These are phyloP conservation scores for Lasiurus cinereus DNA, from an alignment of 2,113 vertebrate species.

Conservation along the genomic window DNA sequence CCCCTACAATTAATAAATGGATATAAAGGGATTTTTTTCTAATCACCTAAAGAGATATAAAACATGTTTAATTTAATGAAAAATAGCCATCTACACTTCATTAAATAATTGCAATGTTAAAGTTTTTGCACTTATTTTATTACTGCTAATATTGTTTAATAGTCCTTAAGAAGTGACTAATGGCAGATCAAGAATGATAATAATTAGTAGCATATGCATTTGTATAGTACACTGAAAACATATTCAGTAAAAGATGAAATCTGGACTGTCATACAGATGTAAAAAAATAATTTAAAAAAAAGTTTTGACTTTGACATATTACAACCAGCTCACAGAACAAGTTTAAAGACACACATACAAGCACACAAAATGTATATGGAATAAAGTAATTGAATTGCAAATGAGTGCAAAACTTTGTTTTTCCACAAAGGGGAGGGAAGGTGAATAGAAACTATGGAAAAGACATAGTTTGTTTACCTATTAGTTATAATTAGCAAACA, in stretches of 20 bases:
- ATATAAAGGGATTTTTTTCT: background rate
- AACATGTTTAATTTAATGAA: background rate
- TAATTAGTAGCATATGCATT: background rate
- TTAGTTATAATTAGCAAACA: background rate
- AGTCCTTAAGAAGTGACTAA: background rate
- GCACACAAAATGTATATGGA: background rate
- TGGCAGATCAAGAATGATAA: background rate
- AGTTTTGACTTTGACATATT: background rate
- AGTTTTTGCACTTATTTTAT: background rate
- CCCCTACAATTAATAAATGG: background rate
- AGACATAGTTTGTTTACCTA: background rate
- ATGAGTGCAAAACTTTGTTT: background rate
- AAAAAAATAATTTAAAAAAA: conserved; percentile 2
- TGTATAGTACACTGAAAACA: background rate
- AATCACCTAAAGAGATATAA: background rate
- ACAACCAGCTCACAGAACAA: background rate
- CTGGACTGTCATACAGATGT: background rate
- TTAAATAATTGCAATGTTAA: background rate
- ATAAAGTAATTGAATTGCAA: conserved; percentile 20
- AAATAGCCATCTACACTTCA: background rate
- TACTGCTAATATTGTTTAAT: background rate
- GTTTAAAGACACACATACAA: background rate
- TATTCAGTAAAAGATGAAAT: background rate
- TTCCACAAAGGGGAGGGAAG: background rate
- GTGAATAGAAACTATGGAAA: background rate